Conservation (phyloP, 2,797 vertebrate species). For the Scarus forsteni region DNA sequence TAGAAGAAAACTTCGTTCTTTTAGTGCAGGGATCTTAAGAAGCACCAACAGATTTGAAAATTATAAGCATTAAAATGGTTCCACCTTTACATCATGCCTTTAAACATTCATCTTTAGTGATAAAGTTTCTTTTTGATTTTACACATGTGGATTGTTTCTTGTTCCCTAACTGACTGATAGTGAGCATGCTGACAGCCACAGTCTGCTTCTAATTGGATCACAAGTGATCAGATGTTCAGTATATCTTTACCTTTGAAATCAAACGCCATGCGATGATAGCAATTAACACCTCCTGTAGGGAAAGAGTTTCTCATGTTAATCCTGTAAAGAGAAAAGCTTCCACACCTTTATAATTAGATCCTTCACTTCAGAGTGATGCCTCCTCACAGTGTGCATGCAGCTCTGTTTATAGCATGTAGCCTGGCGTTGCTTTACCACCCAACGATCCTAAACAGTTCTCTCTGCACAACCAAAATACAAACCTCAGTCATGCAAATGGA, state of each 20-base stretch:
- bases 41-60: no score
- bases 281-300: slow-evolving; percentile 12
- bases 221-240: slow-evolving; percentile 12
- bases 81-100: no score
- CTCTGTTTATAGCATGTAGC: slow-evolving; percentile 40
- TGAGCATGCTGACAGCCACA: slow-evolving; percentile 17
- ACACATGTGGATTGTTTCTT: neutral
- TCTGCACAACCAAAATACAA: slow-evolving; percentile 30
- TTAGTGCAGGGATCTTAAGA: no score
- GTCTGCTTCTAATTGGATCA: slow-evolving; percentile 3
- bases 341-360: slow-evolving; percentile 42
- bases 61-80: no score
- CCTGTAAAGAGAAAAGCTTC: slow-evolving; percentile 22
- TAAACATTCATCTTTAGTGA: no score
- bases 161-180: slow-evolving; percentile 34
- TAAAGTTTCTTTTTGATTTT: no score
- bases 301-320: slow-evolving; percentile 21
- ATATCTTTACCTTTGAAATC: slow-evolving; percentile 5
- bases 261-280: slow-evolving; percentile 19
- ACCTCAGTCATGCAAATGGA: slow-evolving; percentile 19
- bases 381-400: slow-evolving; percentile 18
- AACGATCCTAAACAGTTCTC: slow-evolving; percentile 18
- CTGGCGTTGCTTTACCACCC: slow-evolving; percentile 16
- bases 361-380: slow-evolving; percentile 11
- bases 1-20: no score